Evolutionary conservation across 2,797 vertebrate species (phyloP).

Genomic region (Girardinus metallicus): DNA sequence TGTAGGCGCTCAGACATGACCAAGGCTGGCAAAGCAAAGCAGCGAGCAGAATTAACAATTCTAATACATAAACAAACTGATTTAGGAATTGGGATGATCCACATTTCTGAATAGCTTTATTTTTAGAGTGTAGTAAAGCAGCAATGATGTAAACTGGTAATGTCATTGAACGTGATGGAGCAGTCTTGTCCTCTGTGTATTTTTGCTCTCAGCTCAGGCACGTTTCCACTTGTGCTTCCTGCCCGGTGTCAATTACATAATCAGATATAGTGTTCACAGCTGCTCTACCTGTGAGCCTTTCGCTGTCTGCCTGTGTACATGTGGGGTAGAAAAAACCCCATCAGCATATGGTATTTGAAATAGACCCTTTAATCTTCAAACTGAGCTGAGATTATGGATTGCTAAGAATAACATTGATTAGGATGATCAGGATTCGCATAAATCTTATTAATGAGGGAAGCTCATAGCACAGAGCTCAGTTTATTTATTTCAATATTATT

Average conservation of each 20-base stretch:
- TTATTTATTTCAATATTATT: background rate
- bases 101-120: slow-evolving; percentile 36
- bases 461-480: background rate
- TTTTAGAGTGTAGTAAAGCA: slow-evolving; percentile 27
- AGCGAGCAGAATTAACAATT: slow-evolving; percentile 31
- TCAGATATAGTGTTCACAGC: slow-evolving; percentile 64
- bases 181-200: slow-evolving; percentile 50
- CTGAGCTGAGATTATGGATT: background rate
- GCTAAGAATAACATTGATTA: background rate
- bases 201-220: slow-evolving; percentile 54
- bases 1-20: slow-evolving; percentile 52
- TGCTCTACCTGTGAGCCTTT: slow-evolving; percentile 48
- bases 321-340: background rate
- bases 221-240: slow-evolving; percentile 67
- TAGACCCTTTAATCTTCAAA: background rate
- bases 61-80: slow-evolving; percentile 29
- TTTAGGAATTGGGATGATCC: slow-evolving; percentile 30
- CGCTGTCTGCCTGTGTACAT: slow-evolving; percentile 12
- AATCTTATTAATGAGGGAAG: background rate
- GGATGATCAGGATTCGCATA: background rate
- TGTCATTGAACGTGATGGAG: slow-evolving; percentile 58
- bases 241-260: slow-evolving; percentile 69
- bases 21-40: slow-evolving; percentile 45
- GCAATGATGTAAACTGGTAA: slow-evolving; percentile 52
- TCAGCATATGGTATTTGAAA: background rate